Base-by-base conservation (phyloP, 2,113 vertebrate species). In the Ophthalmolycus amberensis region DNA sequence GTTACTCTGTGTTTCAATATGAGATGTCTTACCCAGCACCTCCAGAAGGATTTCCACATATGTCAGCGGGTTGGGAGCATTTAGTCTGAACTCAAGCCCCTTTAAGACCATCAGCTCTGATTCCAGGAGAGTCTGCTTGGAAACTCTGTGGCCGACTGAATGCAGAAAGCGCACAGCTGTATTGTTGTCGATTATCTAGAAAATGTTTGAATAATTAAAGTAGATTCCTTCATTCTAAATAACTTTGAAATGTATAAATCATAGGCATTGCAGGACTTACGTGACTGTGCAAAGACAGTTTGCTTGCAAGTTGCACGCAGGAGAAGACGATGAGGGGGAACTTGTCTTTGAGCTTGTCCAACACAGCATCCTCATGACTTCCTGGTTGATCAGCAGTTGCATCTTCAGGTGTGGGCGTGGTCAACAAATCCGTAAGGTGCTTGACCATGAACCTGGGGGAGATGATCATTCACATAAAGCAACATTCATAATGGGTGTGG, bases 231-330 rank as follows among this genome's bases (percentile, higher is more conserved):
- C 27, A 15, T 60, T 29, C 0, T 8, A 8, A 60, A 32, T 44
- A 20, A 3, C 25, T 5, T 4, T 27, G 5, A 16, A 16, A 54
- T 1, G 16, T n/a, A 50, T 22, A n/a, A 1, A 54, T 6, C 5
- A 2, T 1, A 22, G 2, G 38, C 20, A 7, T 18, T 3, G 11
- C 29, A 25, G 58, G 68, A 88, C 96, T 93, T 94, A 98, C 98
- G 0, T 91, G 93, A 52, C 93, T 94, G 80, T 96, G 95, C 70
- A 97, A 93, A 29, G 96, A 96, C 62, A 99, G 88, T 87, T 99
- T 99, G 95, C 97, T 99, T 0, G 97, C 97, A 27, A 99, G 93
- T 86, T 98, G 98, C 18, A 99, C 38, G 6, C 97, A 98, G 0
- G 98, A 96, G 83, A 97, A 94, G 5, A 99, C 78, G 0, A 95